phyloP scores from a whole-genome alignment of 2,113 vertebrate species.

The Poeciliopsis retropinna region DNA sequence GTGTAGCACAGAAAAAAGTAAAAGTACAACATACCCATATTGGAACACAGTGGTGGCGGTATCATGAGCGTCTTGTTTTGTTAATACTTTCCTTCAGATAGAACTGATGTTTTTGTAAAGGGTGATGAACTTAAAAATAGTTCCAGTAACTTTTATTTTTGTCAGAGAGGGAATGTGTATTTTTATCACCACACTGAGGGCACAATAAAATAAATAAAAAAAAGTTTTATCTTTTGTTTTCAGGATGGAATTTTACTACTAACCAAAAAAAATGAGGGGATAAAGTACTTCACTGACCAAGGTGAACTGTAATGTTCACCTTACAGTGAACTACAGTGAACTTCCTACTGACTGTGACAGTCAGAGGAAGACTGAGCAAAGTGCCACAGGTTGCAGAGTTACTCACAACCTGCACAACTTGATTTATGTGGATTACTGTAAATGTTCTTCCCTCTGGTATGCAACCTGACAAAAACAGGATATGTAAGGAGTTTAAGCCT shows the following conservation, averaged over 20 bases:
- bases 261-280: conserved; percentile 10
- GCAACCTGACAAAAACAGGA: neutral
- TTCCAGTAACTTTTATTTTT: neutral
- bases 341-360: too few relatives aligned
- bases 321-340: too few relatives aligned
- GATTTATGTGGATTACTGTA: conserved; percentile 32
- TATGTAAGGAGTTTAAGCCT: neutral
- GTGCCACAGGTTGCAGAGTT: neutral
- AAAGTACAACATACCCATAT: neutral
- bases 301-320: too few relatives aligned
- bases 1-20: neutral
- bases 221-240: neutral
- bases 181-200: too few relatives aligned
- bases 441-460: conserved; percentile 4
- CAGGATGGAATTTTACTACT: neutral
- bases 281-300: neutral
- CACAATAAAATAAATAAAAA: neutral
- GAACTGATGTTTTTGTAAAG: neutral
- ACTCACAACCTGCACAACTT: conserved; percentile 11
- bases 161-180: too few relatives aligned
- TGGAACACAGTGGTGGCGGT: neutral
- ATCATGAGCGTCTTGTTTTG: neutral
- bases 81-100: neutral
- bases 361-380: neutral
- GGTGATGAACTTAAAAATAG: neutral